Percentiles rank a stretch among this genome's conserved stretches.
These are phyloP conservation scores for Sebastes hopkinsi DNA, from an alignment of 2,797 vertebrate species.

Conservation along the genomic window DNA sequence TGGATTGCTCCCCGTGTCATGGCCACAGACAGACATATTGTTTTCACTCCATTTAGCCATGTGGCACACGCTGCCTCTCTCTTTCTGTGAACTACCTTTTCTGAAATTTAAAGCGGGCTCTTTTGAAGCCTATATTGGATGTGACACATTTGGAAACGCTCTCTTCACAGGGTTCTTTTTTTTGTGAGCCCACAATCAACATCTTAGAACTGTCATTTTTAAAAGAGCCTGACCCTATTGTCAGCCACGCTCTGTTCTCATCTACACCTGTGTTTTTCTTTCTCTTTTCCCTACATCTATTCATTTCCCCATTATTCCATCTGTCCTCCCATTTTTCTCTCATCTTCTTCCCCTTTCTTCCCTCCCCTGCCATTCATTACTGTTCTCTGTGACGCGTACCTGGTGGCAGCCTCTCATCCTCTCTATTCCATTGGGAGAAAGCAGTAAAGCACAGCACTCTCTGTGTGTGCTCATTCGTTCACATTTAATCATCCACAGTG, in stretches of 20 bases:
- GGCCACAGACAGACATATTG: neutral
- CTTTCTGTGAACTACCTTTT: neutral
- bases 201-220: constrained; percentile 41
- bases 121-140: constrained; percentile 25
- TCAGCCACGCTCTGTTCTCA: constrained; percentile 19
- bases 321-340: constrained; percentile 41
- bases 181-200: constrained; percentile 31
- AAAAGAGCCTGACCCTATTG: constrained; percentile 37
- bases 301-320: constrained; percentile 34
- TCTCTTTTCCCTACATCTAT: constrained; percentile 22
- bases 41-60: constrained; percentile 21
- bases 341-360: constrained; percentile 15
- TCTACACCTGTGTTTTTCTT: constrained; percentile 26
- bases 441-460: constrained; percentile 43
- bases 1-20: neutral
- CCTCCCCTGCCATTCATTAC: constrained; percentile 49
- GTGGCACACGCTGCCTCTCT: neutral
- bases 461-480: constrained; percentile 50
- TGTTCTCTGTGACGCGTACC: constrained; percentile 22
- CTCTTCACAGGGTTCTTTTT: constrained; percentile 23
- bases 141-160: constrained; percentile 41
- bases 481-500: constrained; percentile 66
- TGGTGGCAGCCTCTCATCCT: constrained; percentile 54
- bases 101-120: constrained; percentile 1
- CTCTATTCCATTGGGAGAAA: constrained; percentile 45